Base-by-base conservation (phyloP, 1,140 invertebrate species). In the Drosophila cardini region DNA sequence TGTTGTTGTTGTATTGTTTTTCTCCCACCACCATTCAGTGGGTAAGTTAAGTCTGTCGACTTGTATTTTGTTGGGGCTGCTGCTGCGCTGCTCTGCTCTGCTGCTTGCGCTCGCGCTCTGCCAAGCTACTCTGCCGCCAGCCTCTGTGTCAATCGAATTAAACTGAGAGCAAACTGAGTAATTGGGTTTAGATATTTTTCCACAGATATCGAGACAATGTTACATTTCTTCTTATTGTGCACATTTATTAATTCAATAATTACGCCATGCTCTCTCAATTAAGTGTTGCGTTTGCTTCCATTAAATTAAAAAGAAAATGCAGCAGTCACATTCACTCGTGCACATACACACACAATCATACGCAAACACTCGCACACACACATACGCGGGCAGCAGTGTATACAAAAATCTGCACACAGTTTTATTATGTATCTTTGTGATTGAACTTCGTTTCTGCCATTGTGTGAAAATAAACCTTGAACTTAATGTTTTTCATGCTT, bases 161-260 rank as follows among this genome's bases (percentile, higher is more conserved):
- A 76, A 81, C 65, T 72, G 76, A 85, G 70, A 80, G 83, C 74
- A 77, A 79, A 76, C 69, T 79, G 80, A 90, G 80, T 78, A 87
- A 86, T 86, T 90, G 87, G 85, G 87, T 80, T 90, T 90, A 87
- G 87, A 90, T 86, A 83, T 75, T 90, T 87, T 90, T 79, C 42
- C 62, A 71, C 69, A 83, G 58, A 82, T 80, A 76, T 64, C 40
- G 63, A 79, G 68, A 85, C 75, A 85, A 69, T 58, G 75, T 76
- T 78, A 63, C 71, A 61, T 84, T 70, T 84, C 62, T 72, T 75
- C 32, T 53, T 53, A 13, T 53, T 61, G 46, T 82, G 57, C 63
- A 74, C 78, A 72, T 64, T 61, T 74, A 75, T 80, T 64, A 78
- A 75, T 72, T 75, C 50, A 89, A 58, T 67, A 72, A 76, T 72